Conservation (phyloP, 2,113 vertebrate genomes). For the Callopanchax toddi region DNA sequence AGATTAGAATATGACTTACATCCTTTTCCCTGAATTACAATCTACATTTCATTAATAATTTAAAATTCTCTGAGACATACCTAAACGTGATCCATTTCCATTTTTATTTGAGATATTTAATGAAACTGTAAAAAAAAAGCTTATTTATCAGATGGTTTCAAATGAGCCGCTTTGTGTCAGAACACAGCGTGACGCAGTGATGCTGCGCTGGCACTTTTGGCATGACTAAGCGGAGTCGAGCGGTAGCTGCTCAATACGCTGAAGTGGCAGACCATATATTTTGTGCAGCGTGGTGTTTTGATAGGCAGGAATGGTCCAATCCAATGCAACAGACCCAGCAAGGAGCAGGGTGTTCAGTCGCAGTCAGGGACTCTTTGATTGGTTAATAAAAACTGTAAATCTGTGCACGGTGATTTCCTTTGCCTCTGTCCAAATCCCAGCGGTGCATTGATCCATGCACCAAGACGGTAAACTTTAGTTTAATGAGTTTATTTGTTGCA, state of each 20-base stretch:
- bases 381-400: conserved; percentile 30
- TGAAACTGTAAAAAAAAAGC: background rate
- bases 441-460: conserved; percentile 26
- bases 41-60: too few relatives aligned
- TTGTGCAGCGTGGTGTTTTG: conserved; percentile 2
- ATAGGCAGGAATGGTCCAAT: background rate
- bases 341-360: conserved; percentile 12
- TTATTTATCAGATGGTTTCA: too few relatives aligned
- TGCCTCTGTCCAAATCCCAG: background rate
- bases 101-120: background rate
- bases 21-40: too few relatives aligned
- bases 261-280: background rate
- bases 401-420: conserved; percentile 31
- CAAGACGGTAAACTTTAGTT: conserved; percentile 14
- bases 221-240: too few relatives aligned
- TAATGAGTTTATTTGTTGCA: conserved; percentile 23
- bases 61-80: too few relatives aligned
- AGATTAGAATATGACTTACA: too few relatives aligned
- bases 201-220: conserved; percentile 24
- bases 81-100: too few relatives aligned
- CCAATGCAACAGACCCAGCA: background rate
- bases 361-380: conserved; percentile 1
- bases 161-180: too few relatives aligned
- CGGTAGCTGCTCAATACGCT: conserved; percentile 3
- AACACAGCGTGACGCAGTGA: conserved; percentile 7